phyloP scores from a whole-genome alignment of 1,140 invertebrate species.

The Chironomus striatipennis region DNA sequence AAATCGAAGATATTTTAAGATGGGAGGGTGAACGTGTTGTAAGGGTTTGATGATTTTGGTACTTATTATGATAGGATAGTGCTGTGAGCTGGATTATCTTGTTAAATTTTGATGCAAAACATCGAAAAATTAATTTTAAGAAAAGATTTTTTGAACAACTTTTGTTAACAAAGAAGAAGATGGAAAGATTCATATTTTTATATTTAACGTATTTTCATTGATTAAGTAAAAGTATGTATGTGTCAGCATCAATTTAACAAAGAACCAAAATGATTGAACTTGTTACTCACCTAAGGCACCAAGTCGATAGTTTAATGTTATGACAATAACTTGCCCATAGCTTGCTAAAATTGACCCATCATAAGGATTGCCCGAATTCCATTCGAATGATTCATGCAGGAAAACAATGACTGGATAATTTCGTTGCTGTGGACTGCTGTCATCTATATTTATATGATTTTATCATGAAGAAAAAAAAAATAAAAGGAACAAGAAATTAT shows the following conservation, averaged over 20 bases:
- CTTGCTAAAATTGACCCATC: conserved; percentile 81
- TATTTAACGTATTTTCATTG: no score
- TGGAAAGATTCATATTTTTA: no score
- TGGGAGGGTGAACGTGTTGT: not conserved
- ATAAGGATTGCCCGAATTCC: conserved; percentile 87
- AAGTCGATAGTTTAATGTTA: conserved; percentile 87
- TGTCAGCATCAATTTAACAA: no score
- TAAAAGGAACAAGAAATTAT: not conserved
- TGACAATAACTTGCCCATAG: conserved; percentile 83
- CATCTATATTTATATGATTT: conserved; percentile 2
- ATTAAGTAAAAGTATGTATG: no score
- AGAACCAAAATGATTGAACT: no score
- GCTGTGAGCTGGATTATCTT: no score
- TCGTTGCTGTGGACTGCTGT: not conserved
- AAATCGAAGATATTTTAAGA: conserved; percentile 28
- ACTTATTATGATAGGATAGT: not conserved
- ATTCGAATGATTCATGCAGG: conserved; percentile 86
- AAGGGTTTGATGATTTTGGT: not conserved
- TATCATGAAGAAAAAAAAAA: not conserved
- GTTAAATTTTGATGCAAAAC: no score
- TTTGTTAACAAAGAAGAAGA: no score
- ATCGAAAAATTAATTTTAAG: no score
- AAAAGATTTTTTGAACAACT: no score
- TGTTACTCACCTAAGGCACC: conserved; percentile 85
- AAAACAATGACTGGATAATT: conserved; percentile 77